Evolutionary conservation across 2,797 vertebrate species (phyloP).

Genomic region (Malacoctenus gilli): DNA sequence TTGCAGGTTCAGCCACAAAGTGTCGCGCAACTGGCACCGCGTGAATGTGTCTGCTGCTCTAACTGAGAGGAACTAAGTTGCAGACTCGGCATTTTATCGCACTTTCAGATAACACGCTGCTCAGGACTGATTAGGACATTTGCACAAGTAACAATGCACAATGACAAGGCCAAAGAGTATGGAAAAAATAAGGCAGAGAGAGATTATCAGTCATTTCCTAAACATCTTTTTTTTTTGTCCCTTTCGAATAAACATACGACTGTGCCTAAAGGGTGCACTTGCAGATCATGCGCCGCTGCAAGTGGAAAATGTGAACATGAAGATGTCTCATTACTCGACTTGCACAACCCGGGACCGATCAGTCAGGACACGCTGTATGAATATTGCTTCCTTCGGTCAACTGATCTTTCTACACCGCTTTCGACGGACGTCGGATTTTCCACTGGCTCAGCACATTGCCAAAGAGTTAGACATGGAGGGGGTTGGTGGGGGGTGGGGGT

Average conservation of each 20-base stretch:
- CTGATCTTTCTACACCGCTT: slow-evolving; percentile 66
- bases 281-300: slow-evolving; percentile 63
- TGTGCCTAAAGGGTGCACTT: slow-evolving; percentile 49
- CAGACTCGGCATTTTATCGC: slow-evolving; percentile 55
- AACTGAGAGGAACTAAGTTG: slow-evolving; percentile 51
- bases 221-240: slow-evolving; percentile 26
- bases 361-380: slow-evolving; percentile 67
- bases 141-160: slow-evolving; percentile 43
- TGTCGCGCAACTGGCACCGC: slow-evolving; percentile 58
- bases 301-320: slow-evolving; percentile 68
- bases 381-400: slow-evolving; percentile 79
- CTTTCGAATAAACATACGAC: slow-evolving; percentile 46
- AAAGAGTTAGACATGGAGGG: slow-evolving; percentile 55
- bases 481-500: background rate
- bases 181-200: slow-evolving; percentile 35
- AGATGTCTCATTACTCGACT: slow-evolving; percentile 60
- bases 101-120: slow-evolving; percentile 36
- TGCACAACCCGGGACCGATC: slow-evolving; percentile 65
- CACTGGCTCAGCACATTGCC: slow-evolving; percentile 82
- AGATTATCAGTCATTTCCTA: slow-evolving; percentile 58
- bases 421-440: slow-evolving; percentile 75
- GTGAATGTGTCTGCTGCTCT: slow-evolving; percentile 52
- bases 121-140: slow-evolving; percentile 52
- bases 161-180: slow-evolving; percentile 36
- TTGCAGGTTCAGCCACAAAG: slow-evolving; percentile 68